Percentiles rank a stretch among this genome's conserved stretches.
These are phyloP conservation scores for Colletes collaris DNA, from an alignment of 2,888 invertebrate species.

Conservation along the genomic window DNA sequence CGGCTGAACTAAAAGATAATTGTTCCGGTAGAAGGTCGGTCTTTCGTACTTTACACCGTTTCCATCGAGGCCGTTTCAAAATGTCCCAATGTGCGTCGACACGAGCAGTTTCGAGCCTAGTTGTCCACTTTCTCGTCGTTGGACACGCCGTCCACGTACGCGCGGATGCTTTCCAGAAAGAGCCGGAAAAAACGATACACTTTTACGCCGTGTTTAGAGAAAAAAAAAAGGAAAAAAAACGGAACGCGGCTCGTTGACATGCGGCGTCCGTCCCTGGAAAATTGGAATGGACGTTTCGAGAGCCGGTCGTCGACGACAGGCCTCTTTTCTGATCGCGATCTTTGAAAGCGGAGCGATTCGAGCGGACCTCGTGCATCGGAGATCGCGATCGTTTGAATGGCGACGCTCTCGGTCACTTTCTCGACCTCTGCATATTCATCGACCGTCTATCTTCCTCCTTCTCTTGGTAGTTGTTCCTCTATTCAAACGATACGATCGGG, in stretches of 20 bases:
- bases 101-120: slow-evolving; percentile 31
- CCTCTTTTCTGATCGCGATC: slow-evolving; percentile 44
- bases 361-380: slow-evolving; percentile 27
- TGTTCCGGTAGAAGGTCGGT: no score
- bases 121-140: slow-evolving; percentile 58
- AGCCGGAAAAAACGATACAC: slow-evolving; percentile 43
- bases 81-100: background rate
- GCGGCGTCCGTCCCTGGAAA: slow-evolving; percentile 45
- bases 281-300: slow-evolving; percentile 54
- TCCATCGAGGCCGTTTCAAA: no score
- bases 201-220: slow-evolving; percentile 33
- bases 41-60: no score
- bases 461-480: no score
- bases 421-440: slow-evolving; percentile 11
- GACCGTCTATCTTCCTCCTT: no score
- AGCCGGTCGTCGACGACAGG: slow-evolving; percentile 26
- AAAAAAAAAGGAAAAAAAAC: slow-evolving; percentile 21
- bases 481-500: no score
- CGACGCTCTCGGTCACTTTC: slow-evolving; percentile 34
- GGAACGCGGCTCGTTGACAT: slow-evolving; percentile 55
- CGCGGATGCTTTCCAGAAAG: slow-evolving; percentile 62
- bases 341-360: slow-evolving; percentile 42
- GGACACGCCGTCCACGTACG: slow-evolving; percentile 58
- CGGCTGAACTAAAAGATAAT: no score
- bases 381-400: slow-evolving; percentile 28